phyloP scores from a whole-genome alignment of 2,797 vertebrate species.

The Nasua narica region DNA sequence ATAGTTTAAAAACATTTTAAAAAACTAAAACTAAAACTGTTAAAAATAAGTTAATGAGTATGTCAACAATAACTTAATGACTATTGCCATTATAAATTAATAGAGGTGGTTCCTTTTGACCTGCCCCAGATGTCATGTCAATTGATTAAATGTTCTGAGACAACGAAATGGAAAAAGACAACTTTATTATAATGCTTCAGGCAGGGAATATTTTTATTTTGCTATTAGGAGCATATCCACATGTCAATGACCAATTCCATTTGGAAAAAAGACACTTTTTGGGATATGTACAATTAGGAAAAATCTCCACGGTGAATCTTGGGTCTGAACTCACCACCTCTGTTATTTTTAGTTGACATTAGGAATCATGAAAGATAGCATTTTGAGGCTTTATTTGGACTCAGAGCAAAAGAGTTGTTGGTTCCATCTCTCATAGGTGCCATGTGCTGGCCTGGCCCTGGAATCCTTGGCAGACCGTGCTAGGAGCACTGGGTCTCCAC shows the following conservation, averaged over 20 bases:
- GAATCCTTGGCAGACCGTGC: not conserved
- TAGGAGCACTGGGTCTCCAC: not conserved
- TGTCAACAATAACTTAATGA: constrained; percentile 43
- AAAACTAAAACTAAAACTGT: constrained; percentile 25
- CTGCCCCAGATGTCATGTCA: constrained; percentile 55
- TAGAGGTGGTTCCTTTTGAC: constrained; percentile 57
- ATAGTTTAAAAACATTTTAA: constrained; percentile 28
- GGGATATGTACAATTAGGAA: constrained; percentile 59
- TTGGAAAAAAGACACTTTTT: constrained; percentile 64
- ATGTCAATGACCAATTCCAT: constrained; percentile 73
- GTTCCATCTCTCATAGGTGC: not conserved
- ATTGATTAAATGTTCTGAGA: constrained; percentile 69
- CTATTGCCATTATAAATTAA: constrained; percentile 36
- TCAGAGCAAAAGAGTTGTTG: not conserved
- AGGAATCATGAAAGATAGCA: constrained; percentile 23
- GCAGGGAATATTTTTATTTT: constrained; percentile 77
- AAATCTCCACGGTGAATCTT: constrained; percentile 62
- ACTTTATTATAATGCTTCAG: constrained; percentile 71
- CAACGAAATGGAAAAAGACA: constrained; percentile 65
- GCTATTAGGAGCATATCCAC: constrained; percentile 65
- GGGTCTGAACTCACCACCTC: constrained; percentile 51
- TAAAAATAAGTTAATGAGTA: constrained; percentile 51
- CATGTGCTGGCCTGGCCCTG: not conserved
- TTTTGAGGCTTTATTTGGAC: constrained; percentile 47
- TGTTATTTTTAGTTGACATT: constrained; percentile 71